Percentiles rank a stretch among this genome's conserved stretches.
Evolutionary conservation across 2,797 vertebrate species (phyloP).

Genomic region (Pterois miles): DNA sequence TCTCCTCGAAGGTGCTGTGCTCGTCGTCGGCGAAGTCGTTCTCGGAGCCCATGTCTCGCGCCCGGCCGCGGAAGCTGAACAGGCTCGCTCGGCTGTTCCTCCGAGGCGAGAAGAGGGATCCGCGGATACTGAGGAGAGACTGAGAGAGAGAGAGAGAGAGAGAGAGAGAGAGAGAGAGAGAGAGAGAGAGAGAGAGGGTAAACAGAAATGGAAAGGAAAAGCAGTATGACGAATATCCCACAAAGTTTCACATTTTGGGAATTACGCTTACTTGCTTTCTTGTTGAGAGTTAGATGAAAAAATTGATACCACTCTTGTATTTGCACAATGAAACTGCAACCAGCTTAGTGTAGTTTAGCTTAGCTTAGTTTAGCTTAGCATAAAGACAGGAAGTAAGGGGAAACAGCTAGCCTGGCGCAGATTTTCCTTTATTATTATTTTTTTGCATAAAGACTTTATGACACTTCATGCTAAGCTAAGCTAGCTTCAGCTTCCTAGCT

Average conservation of each 20-base stretch:
- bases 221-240: too few species aligned
- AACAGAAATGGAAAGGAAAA: too few species aligned
- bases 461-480: too few species aligned
- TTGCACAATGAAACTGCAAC: too few species aligned
- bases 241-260: too few species aligned
- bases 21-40: constrained; percentile 98
- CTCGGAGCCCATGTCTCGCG: constrained; percentile 94
- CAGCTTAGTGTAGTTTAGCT: too few species aligned
- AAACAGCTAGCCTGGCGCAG: too few species aligned
- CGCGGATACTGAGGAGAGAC: constrained; percentile 94
- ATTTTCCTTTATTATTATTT: too few species aligned
- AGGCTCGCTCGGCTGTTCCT: constrained; percentile 93
- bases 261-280: neutral
- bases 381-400: too few species aligned
- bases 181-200: neutral
- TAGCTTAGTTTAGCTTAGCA: too few species aligned
- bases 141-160: constrained; percentile 50
- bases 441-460: too few species aligned
- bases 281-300: neutral
- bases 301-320: neutral
- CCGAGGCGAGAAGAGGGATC: constrained; percentile 93
- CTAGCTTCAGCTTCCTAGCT: too few species aligned
- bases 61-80: constrained; percentile 94
- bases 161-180: neutral
- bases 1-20: constrained; percentile 97